Evolutionary conservation across 2,113 vertebrate genomes (phyloP), one percentile per base, ranked within the genome.

Genomic region (Eulemur rufifrons): DNA sequence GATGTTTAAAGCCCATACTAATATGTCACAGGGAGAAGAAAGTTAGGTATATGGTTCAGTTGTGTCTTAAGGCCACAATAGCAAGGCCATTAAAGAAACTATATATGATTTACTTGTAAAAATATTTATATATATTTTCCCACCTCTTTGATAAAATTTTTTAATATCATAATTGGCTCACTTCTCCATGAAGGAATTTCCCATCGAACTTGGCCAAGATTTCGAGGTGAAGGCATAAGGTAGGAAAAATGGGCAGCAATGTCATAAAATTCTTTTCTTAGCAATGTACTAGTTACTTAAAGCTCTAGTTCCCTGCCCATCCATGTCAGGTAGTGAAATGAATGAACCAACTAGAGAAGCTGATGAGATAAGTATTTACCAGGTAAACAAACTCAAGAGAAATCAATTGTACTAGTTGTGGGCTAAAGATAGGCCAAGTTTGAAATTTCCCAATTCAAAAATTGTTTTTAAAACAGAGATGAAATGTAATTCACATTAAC

Each of bases 381-480:
- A 86, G 82, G 23, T 68, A 68, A 47, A 59, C 23, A 50, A 54
- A 90, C 13, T 89, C 42, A 82, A 61, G 56, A 78, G 86, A 95
- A 95, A 84, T 21, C 42, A 52, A 0, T 68, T 95, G 81, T 0
- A 80, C 32, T 90, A 83, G 93, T 73, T 74, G 12, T 87, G 27
- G 74, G 8, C 37, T 42, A 77, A 83, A 90, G 50, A 77, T 78
- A 81, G 59, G 80, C 34, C 39, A 50, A 52, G 17, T 77, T 86
- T 90, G 27, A 82, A 83, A 90, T 73, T 34, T 80, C 23, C 20
- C 4, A 76, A 9, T 71, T 97, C 25, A 83, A 81, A 81, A 76
- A 47, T 85, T 94, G 42, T 69, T 85, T 94, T 89, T 77, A n/a
- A 86, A 94, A 86, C 47, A 74, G 20, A 89, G 37, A 71, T 71